Evolutionary conservation across 2,797 vertebrate genomes (phyloP).

Genomic region (Lagorchestes hirsutus): DNA sequence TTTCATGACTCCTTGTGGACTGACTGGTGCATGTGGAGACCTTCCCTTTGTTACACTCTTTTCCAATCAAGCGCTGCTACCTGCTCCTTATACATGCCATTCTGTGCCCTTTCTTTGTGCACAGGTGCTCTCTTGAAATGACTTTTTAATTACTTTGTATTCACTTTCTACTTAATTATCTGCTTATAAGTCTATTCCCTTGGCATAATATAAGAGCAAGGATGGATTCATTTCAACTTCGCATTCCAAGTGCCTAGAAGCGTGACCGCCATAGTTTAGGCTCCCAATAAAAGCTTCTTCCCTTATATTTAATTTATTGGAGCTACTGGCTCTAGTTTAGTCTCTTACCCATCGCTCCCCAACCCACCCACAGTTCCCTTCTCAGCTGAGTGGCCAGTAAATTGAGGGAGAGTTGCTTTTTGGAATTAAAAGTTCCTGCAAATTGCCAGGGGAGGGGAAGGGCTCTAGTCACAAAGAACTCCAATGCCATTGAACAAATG

Average conservation of each 20-base stretch:
- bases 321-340: not conserved
- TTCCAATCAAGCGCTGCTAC: not conserved
- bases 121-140: not conserved
- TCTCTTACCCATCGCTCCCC: not conserved
- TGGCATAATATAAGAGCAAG: not conserved
- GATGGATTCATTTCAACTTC: not conserved
- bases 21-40: no score
- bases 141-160: not conserved
- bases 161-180: not conserved
- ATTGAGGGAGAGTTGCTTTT: conserved; percentile 26
- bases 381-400: not conserved
- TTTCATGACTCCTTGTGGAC: not conserved
- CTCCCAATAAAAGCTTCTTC: no score
- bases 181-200: not conserved
- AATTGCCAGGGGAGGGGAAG: conserved; percentile 49
- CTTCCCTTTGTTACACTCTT: not conserved
- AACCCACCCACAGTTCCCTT: not conserved
- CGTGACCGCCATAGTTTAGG: not conserved
- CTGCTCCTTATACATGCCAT: not conserved
- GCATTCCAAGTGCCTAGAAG: not conserved
- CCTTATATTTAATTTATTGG: not conserved
- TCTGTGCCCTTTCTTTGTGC: no score
- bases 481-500: conserved; percentile 34
- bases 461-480: conserved; percentile 44
- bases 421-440: conserved; percentile 66